A percentile compares a stretch with the other conserved stretches of the same genome.
phyloP scores from a whole-genome alignment of 2,888 invertebrate genomes.

The Drosophila kanekoi region DNA sequence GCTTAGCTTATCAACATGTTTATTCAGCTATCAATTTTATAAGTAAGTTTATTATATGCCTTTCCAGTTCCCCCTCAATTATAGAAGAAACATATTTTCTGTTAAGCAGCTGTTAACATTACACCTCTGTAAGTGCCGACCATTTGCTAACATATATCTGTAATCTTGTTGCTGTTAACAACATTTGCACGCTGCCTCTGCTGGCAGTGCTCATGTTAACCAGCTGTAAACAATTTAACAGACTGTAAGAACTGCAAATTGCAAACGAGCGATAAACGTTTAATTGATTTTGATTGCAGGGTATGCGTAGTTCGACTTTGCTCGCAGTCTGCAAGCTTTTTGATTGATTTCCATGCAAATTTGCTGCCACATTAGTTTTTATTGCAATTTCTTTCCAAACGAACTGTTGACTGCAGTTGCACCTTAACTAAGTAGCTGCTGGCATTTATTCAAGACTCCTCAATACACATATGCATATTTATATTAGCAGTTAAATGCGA shows the following conservation, averaged over 20 bases:
- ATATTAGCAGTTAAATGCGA: slow-evolving; percentile 22
- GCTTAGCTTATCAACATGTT: neutral
- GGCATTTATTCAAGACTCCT: slow-evolving; percentile 6
- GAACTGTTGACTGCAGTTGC: slow-evolving; percentile 42
- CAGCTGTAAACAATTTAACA: too few species aligned
- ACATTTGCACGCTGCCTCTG: too few species aligned
- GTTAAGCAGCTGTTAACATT: too few species aligned
- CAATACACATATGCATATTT: slow-evolving; percentile 29
- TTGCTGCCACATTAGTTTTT: slow-evolving; percentile 63
- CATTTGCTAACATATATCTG: too few species aligned
- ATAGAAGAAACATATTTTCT: too few species aligned
- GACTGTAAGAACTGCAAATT: too few species aligned
- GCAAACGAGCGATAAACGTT: too few species aligned
- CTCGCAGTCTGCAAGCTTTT: neutral
- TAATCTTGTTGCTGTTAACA: too few species aligned
- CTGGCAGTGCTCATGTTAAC: too few species aligned
- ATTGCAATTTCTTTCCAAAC: slow-evolving; percentile 62
- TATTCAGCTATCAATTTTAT: neutral
- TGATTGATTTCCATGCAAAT: slow-evolving; percentile 76
- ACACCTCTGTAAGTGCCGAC: too few species aligned
- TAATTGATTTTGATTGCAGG: slow-evolving; percentile 10
- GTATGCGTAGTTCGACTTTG: slow-evolving; percentile 16
- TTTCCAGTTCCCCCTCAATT: too few species aligned
- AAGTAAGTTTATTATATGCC: too few species aligned
- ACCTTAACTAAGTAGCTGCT: slow-evolving; percentile 33